phyloP scores from a whole-genome alignment of 2,888 invertebrate genomes.

The Drosophila eohydei region DNA sequence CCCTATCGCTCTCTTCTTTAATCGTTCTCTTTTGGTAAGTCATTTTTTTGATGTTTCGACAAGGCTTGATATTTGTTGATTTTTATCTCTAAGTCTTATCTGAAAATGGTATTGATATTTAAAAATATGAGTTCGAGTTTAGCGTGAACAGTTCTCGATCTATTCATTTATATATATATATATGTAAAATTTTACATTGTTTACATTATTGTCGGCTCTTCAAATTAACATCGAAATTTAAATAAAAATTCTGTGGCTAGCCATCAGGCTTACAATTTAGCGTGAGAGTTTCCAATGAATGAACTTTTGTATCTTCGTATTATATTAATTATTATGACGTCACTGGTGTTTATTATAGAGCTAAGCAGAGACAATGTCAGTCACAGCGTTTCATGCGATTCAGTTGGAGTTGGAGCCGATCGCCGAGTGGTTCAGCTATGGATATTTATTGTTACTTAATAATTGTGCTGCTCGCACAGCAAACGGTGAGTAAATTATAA shows the following conservation, averaged over 20 bases:
- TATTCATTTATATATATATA: too few relatives aligned
- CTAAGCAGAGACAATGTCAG: conserved; percentile 35
- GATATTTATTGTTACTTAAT: conserved; percentile 15
- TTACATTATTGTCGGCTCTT: background rate
- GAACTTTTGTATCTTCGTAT: conserved; percentile 40
- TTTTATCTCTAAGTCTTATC: too few relatives aligned
- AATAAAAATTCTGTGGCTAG: conserved; percentile 1
- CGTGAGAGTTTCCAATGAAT: conserved; percentile 64
- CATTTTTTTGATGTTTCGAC: too few relatives aligned
- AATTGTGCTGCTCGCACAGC: conserved; percentile 20
- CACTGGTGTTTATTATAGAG: conserved; percentile 40
- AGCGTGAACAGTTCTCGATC: too few relatives aligned
- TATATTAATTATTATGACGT: conserved; percentile 73
- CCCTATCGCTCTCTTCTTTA: too few relatives aligned
- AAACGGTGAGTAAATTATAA: conserved; percentile 38
- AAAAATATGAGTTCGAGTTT: too few relatives aligned
- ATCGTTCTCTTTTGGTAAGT: too few relatives aligned
- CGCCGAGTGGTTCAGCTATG: conserved; percentile 52
- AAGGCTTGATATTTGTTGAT: too few relatives aligned
- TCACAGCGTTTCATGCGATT: conserved; percentile 15
- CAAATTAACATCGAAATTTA: background rate
- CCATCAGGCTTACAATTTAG: conserved; percentile 21
- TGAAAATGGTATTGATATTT: too few relatives aligned
- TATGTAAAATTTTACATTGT: background rate
- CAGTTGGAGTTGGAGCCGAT: conserved; percentile 58